phyloP scores from a whole-genome alignment of 2,113 vertebrate species.

The Acanthochromis polyacanthus region DNA sequence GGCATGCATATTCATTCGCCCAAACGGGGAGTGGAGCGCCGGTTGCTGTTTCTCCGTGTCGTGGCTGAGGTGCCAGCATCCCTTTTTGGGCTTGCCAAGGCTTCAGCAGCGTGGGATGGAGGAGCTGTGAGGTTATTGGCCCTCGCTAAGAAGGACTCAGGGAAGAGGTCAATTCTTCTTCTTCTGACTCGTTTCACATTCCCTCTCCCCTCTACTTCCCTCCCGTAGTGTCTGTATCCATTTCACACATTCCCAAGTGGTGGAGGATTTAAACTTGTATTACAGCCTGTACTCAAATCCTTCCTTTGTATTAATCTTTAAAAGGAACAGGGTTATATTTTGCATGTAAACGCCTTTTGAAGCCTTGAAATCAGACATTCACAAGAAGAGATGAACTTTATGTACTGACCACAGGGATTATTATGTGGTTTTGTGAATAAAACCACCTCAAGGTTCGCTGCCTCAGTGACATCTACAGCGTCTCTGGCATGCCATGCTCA shows the following conservation, averaged over 20 bases:
- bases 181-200: constrained; percentile 22
- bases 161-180: constrained; percentile 47
- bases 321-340: constrained; percentile 51
- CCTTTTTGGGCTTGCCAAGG: constrained; percentile 43
- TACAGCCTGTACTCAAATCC: constrained; percentile 56
- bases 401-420: constrained; percentile 24
- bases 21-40: constrained; percentile 5
- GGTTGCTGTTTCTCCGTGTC: constrained; percentile 29
- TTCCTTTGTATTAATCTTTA: constrained; percentile 54
- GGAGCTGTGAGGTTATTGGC: constrained; percentile 42
- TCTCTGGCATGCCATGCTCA: neutral
- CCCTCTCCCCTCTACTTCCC: constrained; percentile 10
- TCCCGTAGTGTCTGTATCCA: constrained; percentile 31
- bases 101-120: constrained; percentile 55
- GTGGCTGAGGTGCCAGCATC: constrained; percentile 15
- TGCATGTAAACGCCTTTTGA: constrained; percentile 48
- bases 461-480: neutral
- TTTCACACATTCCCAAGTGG: constrained; percentile 57
- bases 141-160: constrained; percentile 55
- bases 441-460: neutral
- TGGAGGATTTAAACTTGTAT: constrained; percentile 64
- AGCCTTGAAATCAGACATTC: constrained; percentile 40
- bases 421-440: constrained; percentile 15
- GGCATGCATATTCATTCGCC: constrained; percentile 52
- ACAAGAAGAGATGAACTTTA: neutral